These are phyloP conservation scores for Eulemur rufifrons DNA, from an alignment of 2,113 vertebrate genomes.

Conservation along the genomic window DNA sequence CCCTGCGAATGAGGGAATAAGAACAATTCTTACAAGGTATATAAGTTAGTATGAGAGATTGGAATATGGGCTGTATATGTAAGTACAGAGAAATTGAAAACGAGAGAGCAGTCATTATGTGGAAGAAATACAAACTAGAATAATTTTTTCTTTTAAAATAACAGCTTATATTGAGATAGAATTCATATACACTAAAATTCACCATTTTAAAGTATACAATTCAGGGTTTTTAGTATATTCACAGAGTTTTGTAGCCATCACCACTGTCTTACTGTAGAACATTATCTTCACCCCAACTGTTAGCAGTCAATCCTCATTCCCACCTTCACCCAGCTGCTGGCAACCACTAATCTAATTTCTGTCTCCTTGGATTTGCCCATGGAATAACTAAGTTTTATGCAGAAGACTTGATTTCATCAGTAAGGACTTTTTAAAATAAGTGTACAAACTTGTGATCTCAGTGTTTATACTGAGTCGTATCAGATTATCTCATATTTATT, in stretches of 20 bases:
- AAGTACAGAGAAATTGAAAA: slow-evolving; percentile 5
- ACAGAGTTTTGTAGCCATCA: not conserved
- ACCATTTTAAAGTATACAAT: not conserved
- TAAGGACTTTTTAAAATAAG: slow-evolving; percentile 5
- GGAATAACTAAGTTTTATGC: not conserved
- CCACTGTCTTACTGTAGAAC: not conserved
- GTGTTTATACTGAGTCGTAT: not conserved
- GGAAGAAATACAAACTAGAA: not conserved
- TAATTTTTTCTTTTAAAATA: slow-evolving; percentile 5
- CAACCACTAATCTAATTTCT: not conserved
- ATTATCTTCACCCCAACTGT: accelerated
- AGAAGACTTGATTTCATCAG: not conserved
- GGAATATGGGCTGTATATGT: not conserved
- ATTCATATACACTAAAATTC: not conserved
- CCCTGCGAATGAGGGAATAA: not conserved
- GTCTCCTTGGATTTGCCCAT: not conserved
- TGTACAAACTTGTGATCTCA: not conserved
- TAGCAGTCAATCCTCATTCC: not conserved
- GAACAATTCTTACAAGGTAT: not conserved
- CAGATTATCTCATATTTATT: slow-evolving; percentile 10
- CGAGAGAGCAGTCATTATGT: not conserved
- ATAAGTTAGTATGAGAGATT: not conserved
- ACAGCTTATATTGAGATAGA: not conserved
- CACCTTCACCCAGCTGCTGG: not conserved
- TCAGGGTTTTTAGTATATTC: not conserved